Conservation (phyloP, 2,888 invertebrate species). For the Aporophyla lueneburgensis region DNA sequence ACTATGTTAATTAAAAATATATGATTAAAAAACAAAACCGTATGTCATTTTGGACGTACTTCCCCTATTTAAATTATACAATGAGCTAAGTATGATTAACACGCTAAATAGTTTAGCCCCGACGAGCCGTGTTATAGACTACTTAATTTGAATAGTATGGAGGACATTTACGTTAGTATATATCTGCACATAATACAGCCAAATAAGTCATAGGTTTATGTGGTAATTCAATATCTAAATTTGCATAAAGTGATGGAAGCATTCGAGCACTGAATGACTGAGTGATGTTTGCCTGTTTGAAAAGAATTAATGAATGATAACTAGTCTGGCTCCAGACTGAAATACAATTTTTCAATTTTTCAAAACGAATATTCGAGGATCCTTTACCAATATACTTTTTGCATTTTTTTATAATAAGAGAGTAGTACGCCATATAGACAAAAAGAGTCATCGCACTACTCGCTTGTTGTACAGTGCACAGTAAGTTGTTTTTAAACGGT, state of each 20-base stretch:
- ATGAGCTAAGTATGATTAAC: not conserved
- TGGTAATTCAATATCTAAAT: conserved; percentile 33
- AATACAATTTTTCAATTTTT: not conserved
- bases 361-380: not conserved
- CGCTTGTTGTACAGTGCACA: not conserved
- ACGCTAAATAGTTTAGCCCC: conserved; percentile 24
- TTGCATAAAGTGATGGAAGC: conserved; percentile 28
- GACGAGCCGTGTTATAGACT: conserved; percentile 18
- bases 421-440: too few species aligned
- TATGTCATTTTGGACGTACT: too few species aligned
- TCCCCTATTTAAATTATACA: conserved; percentile 1
- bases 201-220: conserved; percentile 44
- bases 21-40: too few species aligned
- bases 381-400: not conserved
- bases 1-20: too few species aligned
- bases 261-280: conserved; percentile 22
- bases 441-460: not conserved
- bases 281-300: conserved; percentile 19
- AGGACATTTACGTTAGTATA: conserved; percentile 41
- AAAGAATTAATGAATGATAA: conserved; percentile 25
- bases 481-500: conserved; percentile 61
- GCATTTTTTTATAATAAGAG: not conserved
- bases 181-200: conserved; percentile 22
- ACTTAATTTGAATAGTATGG: conserved; percentile 55
- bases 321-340: not conserved